These are phyloP conservation scores for Blastobasis lacticolella DNA, from an alignment of 2,888 invertebrate species.

Conservation along the genomic window DNA sequence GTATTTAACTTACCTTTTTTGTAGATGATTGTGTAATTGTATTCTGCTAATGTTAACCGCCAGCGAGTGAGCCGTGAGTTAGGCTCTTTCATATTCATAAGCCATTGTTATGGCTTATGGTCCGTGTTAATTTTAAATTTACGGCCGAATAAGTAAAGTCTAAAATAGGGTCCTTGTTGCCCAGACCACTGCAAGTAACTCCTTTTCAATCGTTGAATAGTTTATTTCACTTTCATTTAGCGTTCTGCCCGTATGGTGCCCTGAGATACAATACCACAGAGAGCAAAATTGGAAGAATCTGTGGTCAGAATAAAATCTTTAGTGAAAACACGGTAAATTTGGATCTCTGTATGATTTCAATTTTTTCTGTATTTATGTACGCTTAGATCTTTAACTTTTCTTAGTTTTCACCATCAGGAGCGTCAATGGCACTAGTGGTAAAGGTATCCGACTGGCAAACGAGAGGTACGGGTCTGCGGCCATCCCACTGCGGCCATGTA, in stretches of 20 bases:
- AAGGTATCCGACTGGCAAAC: too few relatives aligned
- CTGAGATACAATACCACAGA: too few relatives aligned
- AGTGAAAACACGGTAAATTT: neutral
- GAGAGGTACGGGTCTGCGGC: too few relatives aligned
- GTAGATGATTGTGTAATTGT: neutral
- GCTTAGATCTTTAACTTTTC: too few relatives aligned
- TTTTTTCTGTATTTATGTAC: too few relatives aligned
- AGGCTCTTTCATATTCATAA: neutral
- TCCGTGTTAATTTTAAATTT: neutral
- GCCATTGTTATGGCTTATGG: neutral
- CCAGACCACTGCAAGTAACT: neutral
- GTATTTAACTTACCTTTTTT: neutral
- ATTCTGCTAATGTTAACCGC: neutral
- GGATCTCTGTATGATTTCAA: too few relatives aligned
- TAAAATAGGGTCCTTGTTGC: neutral
- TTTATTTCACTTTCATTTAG: neutral
- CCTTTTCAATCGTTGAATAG: neutral
- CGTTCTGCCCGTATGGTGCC: neutral
- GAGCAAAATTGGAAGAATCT: neutral
- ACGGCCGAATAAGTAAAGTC: neutral
- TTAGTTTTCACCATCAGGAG: too few relatives aligned
- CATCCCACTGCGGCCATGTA: too few relatives aligned
- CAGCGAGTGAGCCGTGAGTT: neutral
- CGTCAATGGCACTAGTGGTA: too few relatives aligned
- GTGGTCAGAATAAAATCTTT: neutral